A percentile compares a stretch with the other conserved stretches of the same genome.
Evolutionary conservation across 2,113 vertebrate genomes (phyloP).

Genomic region (Stercorarius parasiticus): DNA sequence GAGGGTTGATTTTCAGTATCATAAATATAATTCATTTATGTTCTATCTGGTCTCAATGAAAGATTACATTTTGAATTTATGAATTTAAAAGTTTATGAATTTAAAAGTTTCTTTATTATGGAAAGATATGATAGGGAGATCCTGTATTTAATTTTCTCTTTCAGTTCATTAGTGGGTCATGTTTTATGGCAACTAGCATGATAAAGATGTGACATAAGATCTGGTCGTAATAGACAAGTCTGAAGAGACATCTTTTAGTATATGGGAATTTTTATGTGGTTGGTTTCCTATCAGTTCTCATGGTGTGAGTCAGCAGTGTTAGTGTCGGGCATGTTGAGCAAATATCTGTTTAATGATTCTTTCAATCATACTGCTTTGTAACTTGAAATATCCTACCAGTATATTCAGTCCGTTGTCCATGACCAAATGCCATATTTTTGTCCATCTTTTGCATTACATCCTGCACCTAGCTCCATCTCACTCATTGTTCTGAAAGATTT

Average conservation of each 20-base stretch:
- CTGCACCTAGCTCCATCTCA: not conserved
- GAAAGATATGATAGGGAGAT: not conserved
- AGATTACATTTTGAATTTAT: too few species aligned
- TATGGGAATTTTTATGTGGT: not conserved
- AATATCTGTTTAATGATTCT: not conserved
- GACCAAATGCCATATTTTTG: not conserved
- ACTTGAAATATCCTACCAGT: not conserved
- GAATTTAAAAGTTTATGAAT: not conserved
- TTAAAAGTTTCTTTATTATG: not conserved
- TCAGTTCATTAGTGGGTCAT: not conserved
- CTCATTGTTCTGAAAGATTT: not conserved
- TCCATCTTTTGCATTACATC: not conserved
- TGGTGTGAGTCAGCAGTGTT: not conserved
- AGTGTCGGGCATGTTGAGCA: not conserved
- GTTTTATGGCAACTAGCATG: not conserved
- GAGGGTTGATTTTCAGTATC: not conserved
- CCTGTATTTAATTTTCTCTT: not conserved
- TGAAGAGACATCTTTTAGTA: not conserved
- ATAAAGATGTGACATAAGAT: not conserved
- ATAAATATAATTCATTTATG: not conserved
- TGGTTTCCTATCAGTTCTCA: not conserved
- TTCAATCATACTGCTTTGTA: not conserved
- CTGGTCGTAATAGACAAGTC: not conserved
- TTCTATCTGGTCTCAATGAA: not conserved
- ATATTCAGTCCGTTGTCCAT: not conserved